phyloP scores from a whole-genome alignment of 1,140 invertebrate species.

The Popillia japonica region DNA sequence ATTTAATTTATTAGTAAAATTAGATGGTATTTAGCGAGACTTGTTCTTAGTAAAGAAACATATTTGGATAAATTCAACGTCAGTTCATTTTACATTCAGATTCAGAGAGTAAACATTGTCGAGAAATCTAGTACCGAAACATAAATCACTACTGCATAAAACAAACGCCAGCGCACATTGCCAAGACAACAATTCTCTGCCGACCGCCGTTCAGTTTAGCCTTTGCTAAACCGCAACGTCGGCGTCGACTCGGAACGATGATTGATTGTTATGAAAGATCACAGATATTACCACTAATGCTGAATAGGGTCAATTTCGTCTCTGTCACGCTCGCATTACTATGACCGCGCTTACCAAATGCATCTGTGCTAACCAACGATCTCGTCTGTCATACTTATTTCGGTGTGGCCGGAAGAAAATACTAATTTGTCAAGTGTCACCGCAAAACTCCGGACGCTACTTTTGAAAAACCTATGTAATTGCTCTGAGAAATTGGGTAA shows the following conservation, averaged over 20 bases:
- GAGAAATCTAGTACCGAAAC: background rate
- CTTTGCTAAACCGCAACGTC: conserved; percentile 42
- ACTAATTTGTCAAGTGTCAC: conserved; percentile 24
- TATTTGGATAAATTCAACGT: background rate
- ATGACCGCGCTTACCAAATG: conserved; percentile 34
- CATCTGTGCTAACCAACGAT: conserved; percentile 37
- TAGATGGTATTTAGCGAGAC: background rate
- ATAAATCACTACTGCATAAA: conserved; percentile 37
- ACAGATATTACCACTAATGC: conserved; percentile 33
- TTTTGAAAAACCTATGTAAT: conserved; percentile 3
- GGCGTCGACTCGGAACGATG: conserved; percentile 40
- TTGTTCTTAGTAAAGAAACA: background rate
- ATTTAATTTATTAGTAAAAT: background rate
- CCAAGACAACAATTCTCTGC: conserved; percentile 39
- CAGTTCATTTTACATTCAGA: conserved; percentile 2
- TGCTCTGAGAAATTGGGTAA: background rate
- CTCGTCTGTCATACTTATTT: conserved; percentile 27
- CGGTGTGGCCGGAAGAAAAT: conserved; percentile 4
- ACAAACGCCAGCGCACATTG: conserved; percentile 36
- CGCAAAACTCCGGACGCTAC: background rate
- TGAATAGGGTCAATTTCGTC: conserved; percentile 23
- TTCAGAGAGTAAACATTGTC: background rate
- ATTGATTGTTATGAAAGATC: conserved; percentile 42
- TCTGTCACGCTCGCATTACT: background rate
- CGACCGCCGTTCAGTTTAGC: conserved; percentile 38